Base-by-base conservation (phyloP, 2,113 vertebrate species). In the Sterrhoptilus dennistouni region DNA sequence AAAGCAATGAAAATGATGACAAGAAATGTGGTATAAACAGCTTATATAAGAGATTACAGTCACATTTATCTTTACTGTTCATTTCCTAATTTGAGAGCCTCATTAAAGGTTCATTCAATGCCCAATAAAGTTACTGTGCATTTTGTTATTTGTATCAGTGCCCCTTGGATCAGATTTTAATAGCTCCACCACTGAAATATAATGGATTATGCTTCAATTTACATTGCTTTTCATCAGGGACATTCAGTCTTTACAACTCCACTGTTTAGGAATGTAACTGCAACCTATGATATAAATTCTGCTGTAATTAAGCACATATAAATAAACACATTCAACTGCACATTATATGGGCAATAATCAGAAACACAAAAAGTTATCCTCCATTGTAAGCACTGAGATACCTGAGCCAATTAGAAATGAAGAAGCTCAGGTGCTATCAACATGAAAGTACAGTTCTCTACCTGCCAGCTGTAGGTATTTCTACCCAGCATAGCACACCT, bases 31-130 rank as follows among this genome's bases (percentile, higher is more conserved):
- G 54, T 83, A 94, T 97, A 97, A 96, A 97, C 83, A 92, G 92
- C 94, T 97, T 96, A 93, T 79, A 95, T 87, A 95, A 89, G 87
- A 94, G 93, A 95, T 89, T 91, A 66, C 86, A 85, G 75, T 94
- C 92, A 83, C 69, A 94, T 90, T 97, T 90, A 77, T 76, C 69
- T 94, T 50, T 76, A 93, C 70, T 90, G 40, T 68, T 92, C 36
- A 70, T 70, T 96, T 96, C 60, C 68, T 70, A 83, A 94, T 87
- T 90, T 90, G 19, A 27, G 14, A 75, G 52, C 63, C 90, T 95
- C 88, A 60, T 25, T 49, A 74, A 75, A 79, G 33, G 52, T 66
- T 87, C 63, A 93, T 80, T 93, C 74, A 88, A 29, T 45, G 54
- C 63, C 82, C 42, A 52, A 20, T 49, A 42, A 95, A 94, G 27